Conservation (phyloP, 1,140 invertebrate genomes). For the Stratiolaelaps scimitus region DNA sequence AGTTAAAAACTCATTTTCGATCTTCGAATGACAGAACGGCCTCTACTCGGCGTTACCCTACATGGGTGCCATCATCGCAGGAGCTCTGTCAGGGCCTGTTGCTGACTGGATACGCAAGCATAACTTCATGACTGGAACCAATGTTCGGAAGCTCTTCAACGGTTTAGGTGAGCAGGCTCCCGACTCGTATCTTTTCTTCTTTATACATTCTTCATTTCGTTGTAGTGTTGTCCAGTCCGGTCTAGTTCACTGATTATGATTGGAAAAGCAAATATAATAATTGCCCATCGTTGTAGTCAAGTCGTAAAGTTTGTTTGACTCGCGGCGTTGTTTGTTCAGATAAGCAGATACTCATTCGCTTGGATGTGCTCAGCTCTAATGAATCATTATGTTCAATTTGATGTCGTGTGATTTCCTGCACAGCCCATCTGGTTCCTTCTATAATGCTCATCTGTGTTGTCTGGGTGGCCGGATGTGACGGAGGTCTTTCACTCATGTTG, state of each 20-base stretch:
- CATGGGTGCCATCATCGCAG: conserved; percentile 45
- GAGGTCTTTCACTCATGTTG: conserved; percentile 28
- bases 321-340: no score
- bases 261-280: no score
- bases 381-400: no score
- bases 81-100: conserved; percentile 43
- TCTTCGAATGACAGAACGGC: conserved; percentile 45
- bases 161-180: conserved; percentile 32
- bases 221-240: no score
- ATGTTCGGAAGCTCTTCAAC: conserved; percentile 35
- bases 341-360: no score
- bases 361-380: no score
- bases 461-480: conserved; percentile 30
- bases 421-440: conserved; percentile 1
- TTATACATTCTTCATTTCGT: no score
- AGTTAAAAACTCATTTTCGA: no score
- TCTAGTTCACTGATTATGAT: no score
- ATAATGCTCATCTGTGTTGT: not conserved
- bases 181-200: no score
- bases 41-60: conserved; percentile 49
- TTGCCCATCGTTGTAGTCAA: no score
- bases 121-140: conserved; percentile 30
- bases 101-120: conserved; percentile 42
- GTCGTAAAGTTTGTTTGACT: no score
- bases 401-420: not conserved